Evolutionary conservation across 2,113 vertebrate genomes (phyloP).

Genomic region (Scomber colias): DNA sequence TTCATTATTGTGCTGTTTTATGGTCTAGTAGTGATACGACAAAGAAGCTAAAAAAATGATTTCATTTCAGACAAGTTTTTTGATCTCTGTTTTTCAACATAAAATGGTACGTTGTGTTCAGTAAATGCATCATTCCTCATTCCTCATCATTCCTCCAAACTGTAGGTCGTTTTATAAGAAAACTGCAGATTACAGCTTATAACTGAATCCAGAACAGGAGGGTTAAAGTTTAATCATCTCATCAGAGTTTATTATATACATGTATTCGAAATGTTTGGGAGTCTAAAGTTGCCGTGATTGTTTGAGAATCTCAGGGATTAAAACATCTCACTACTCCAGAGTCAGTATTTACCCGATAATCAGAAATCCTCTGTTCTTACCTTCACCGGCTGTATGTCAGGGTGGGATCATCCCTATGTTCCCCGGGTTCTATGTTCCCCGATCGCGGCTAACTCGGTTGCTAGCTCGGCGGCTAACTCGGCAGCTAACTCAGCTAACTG

Average conservation of each 20-base stretch:
- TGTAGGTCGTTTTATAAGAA: background rate
- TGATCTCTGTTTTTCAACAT: background rate
- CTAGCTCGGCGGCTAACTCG: no score
- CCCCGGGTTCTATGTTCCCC: no score
- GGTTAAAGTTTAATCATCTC: background rate
- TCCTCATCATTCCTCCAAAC: background rate
- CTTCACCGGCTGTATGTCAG: background rate
- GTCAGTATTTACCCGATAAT: background rate
- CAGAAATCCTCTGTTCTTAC: background rate
- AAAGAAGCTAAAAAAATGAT: background rate
- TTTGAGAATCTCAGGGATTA: conserved; percentile 31
- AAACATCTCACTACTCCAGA: background rate
- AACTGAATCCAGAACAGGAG: no score
- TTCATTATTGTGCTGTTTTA: background rate
- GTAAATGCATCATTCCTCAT: background rate
- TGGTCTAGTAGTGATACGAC: background rate
- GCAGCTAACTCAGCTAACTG: no score
- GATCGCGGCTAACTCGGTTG: no score
- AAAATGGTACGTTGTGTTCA: background rate
- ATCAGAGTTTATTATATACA: background rate
- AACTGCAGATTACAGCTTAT: no score
- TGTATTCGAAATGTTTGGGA: background rate
- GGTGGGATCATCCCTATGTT: background rate
- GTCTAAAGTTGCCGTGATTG: background rate
- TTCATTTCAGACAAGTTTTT: background rate